These are phyloP conservation scores for Carposina sasakii DNA, from an alignment of 1,140 invertebrate genomes.

Conservation along the genomic window DNA sequence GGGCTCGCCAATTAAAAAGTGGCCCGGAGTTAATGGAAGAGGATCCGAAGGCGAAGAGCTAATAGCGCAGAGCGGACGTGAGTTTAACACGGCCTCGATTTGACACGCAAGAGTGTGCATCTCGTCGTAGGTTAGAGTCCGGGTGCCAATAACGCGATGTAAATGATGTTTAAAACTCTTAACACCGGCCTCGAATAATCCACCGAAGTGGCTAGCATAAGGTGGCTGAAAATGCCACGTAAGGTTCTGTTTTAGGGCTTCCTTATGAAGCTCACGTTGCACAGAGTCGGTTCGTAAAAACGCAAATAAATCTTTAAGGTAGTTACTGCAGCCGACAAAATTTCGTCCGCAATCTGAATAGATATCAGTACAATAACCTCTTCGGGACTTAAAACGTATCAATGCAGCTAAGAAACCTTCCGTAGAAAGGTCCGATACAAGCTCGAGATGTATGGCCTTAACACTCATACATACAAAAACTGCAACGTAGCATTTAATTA, in stretches of 20 bases:
- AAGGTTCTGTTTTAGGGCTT: not conserved
- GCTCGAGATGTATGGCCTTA: not conserved
- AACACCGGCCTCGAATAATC: not conserved
- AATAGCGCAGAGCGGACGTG: not conserved
- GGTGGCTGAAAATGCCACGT: not conserved
- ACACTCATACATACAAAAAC: conserved; percentile 40
- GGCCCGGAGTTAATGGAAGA: not conserved
- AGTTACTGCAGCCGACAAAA: not conserved
- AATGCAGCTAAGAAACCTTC: not conserved
- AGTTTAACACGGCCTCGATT: not conserved
- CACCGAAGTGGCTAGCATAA: not conserved
- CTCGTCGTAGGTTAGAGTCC: not conserved
- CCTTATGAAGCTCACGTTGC: not conserved
- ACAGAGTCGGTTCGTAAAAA: not conserved
- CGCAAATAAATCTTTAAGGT: not conserved
- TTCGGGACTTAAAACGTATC: not conserved
- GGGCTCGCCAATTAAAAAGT: not conserved
- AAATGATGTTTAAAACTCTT: not conserved
- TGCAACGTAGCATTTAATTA: conserved; percentile 26
- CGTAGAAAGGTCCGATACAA: not conserved
- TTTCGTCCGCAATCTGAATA: not conserved
- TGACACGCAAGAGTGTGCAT: not conserved
- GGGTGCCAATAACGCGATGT: not conserved
- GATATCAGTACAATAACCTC: not conserved
- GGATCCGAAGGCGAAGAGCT: not conserved